These are phyloP conservation scores for Periplaneta americana DNA, from an alignment of 1,140 invertebrate species.

Conservation along the genomic window DNA sequence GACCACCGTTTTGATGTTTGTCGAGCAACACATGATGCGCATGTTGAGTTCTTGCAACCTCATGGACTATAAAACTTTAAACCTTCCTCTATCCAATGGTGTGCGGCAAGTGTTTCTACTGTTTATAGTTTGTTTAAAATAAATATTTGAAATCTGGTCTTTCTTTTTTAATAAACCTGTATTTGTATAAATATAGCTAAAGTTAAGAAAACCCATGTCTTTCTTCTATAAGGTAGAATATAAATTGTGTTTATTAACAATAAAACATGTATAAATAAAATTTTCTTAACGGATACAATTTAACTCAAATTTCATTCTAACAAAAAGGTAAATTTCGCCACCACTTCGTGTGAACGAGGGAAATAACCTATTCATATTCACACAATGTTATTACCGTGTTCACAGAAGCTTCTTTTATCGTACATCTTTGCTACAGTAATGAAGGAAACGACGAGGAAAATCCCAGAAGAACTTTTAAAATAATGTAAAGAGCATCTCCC, in stretches of 20 bases:
- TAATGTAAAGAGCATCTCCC: background rate
- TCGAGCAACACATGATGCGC: too few species aligned
- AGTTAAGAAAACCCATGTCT: too few species aligned
- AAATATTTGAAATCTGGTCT: too few species aligned
- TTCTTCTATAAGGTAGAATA: background rate
- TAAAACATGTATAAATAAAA: too few species aligned
- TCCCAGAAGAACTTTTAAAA: background rate
- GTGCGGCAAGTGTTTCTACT: too few species aligned
- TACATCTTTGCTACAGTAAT: background rate
- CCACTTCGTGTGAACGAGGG: background rate
- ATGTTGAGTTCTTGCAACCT: too few species aligned
- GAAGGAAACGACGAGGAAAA: background rate
- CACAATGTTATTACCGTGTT: background rate
- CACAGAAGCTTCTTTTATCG: background rate
- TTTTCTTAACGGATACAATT: background rate
- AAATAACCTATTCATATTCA: background rate
- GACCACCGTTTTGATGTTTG: too few species aligned
- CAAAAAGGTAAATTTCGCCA: background rate
- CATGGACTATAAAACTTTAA: too few species aligned
- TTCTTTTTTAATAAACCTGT: too few species aligned
- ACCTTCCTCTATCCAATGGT: too few species aligned
- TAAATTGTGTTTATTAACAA: background rate
- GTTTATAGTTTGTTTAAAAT: too few species aligned
- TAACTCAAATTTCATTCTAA: background rate
- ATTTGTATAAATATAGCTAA: too few species aligned